These are phyloP conservation scores for Acronicta leporina DNA, from an alignment of 2,888 invertebrate species.

Conservation along the genomic window DNA sequence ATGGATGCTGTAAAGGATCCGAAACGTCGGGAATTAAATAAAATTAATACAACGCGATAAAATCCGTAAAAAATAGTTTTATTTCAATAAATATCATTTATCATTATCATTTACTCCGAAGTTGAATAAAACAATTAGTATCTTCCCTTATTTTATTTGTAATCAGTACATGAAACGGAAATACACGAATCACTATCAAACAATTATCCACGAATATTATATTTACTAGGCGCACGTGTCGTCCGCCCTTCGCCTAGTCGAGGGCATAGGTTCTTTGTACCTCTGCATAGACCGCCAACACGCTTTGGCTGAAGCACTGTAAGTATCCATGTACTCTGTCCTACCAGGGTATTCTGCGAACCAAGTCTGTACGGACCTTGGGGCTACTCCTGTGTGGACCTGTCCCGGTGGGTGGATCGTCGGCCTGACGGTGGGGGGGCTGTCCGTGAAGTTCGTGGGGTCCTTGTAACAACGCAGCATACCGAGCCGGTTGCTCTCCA, in stretches of 20 bases:
- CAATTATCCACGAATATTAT: slow-evolving; percentile 21
- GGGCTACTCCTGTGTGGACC: slow-evolving; percentile 79
- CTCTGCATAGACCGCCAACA: slow-evolving; percentile 90
- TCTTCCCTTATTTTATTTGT: slow-evolving; percentile 70
- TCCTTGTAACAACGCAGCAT: slow-evolving; percentile 90
- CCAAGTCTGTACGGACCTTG: slow-evolving; percentile 86
- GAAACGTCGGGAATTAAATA: too few relatives aligned
- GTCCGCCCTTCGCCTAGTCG: slow-evolving; percentile 89
- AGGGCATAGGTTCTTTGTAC: slow-evolving; percentile 90
- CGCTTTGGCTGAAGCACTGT: slow-evolving; percentile 89
- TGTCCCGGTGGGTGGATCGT: slow-evolving; percentile 85
- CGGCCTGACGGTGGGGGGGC: slow-evolving; percentile 87
- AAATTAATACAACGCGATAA: too few relatives aligned
- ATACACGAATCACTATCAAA: slow-evolving; percentile 41
- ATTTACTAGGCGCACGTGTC: slow-evolving; percentile 81
- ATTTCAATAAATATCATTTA: too few relatives aligned
- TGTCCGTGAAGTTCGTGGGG: slow-evolving; percentile 88
- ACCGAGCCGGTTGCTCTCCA: slow-evolving; percentile 88
- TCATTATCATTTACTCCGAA: too few relatives aligned
- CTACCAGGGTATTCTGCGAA: slow-evolving; percentile 88
- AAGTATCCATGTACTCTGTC: slow-evolving; percentile 90
- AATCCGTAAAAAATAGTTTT: too few relatives aligned
- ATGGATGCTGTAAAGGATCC: too few relatives aligned
- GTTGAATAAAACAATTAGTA: slow-evolving; percentile 47
- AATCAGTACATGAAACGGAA: slow-evolving; percentile 36